phyloP scores from a whole-genome alignment of 2,113 vertebrate species.

The Numenius arquata region DNA sequence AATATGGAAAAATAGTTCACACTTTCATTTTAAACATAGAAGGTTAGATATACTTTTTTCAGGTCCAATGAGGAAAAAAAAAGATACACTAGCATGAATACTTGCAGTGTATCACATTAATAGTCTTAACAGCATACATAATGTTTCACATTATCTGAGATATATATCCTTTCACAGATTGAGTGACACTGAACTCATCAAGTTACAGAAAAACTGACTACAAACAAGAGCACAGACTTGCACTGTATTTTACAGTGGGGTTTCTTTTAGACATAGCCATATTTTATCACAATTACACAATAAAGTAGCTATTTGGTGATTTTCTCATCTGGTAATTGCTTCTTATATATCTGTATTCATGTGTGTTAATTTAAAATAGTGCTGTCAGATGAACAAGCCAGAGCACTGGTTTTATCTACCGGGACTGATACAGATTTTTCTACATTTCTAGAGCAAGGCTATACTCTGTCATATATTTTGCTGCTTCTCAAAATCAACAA shows the following conservation, averaged over 20 bases:
- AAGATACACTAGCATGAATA: background rate
- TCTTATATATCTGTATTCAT: background rate
- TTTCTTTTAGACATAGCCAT: background rate
- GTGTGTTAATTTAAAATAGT: slow-evolving; percentile 13
- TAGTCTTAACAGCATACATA: background rate
- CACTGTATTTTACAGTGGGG: background rate
- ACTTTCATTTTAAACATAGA: background rate
- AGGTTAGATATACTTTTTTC: background rate
- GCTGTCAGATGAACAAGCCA: background rate
- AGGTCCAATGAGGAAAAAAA: background rate
- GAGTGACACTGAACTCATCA: background rate
- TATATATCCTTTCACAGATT: background rate
- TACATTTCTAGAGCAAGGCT: background rate
- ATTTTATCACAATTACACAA: background rate
- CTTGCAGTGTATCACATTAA: background rate
- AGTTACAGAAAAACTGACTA: background rate
- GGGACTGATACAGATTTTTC: background rate
- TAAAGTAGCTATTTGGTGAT: slow-evolving; percentile 1
- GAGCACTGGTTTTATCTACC: background rate
- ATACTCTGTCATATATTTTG: background rate
- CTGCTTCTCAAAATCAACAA: background rate
- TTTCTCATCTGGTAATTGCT: slow-evolving; percentile 23
- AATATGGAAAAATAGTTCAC: background rate
- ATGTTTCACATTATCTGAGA: background rate
- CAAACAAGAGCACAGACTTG: background rate